Base-by-base conservation (phyloP, 2,888 invertebrate species). In the Polyommatus iphigenia region DNA sequence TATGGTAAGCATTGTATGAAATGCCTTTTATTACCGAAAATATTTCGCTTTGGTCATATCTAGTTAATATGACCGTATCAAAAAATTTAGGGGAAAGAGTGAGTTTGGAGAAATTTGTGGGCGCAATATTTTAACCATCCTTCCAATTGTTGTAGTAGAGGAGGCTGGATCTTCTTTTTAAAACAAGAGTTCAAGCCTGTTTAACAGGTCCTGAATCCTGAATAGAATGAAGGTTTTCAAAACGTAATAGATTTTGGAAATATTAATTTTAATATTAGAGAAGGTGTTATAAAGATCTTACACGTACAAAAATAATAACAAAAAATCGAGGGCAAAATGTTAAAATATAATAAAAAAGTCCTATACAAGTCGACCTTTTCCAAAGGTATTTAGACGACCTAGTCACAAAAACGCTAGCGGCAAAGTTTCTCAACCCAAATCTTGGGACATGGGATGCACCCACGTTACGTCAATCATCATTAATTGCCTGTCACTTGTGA, bases 391-490 rank as follows among this genome's bases (percentile, higher is more conserved):
- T 24, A 20, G 62, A 10, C 10, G 13, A 24, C 7, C 62, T 24
- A 62, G 13, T 24, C 62, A 62, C 62, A 62, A 62, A 62, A 62
- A 62, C 24, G 59, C 20, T 59, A 20, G 8, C 2, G 24, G 8
- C 62, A 62, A 59, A 59, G 18, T 54, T 54, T 54, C 59, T 10
- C 20, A 59, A 76, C 67, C 67, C 62, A 29, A 77, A 46, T 24
- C 76, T n/a, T 15, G 50, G 67, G 29, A 67, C 67, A 67, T 29
- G 29, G 67, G 67, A 67, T 29, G 67, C 67, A 67, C 29, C 67
- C 67, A 67, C 67, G 67, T 67, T 67, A 67, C 29, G 67, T 67
- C 67, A 67, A 67, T 67, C 67, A 67, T 67, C 67, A 32, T 67
- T 67, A 67, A 67, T 67, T 67, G 67, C 67, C 29, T 67, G 67